Base-by-base conservation (phyloP, 2,888 invertebrate genomes). In the Hetaerina titia region DNA sequence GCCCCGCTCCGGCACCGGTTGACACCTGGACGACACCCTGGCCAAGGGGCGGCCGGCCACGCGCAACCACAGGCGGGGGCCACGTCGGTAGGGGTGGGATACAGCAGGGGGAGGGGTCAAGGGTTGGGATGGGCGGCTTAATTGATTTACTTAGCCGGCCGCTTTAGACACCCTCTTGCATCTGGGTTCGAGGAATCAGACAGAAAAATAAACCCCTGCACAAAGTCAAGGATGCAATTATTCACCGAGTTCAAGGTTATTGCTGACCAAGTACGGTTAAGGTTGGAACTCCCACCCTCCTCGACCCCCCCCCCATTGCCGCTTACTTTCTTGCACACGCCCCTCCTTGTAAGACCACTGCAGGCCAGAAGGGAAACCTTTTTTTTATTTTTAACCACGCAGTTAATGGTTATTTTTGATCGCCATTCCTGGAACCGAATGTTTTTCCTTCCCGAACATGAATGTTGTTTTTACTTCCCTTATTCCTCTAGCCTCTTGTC, bases 201-300 rank as follows among this genome's bases (percentile, higher is more conserved):
- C 81, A 31, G 13, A 81, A 81, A 81, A 25, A 11, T 31, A 15
- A 31, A 7, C 81, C 13, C 81, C 15, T 81, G 81, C 25, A 81
- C 81, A 81, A 81, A 81, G 81, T 81, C 81, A 81, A 81, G 81
- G 81, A 81, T 25, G 81, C 81, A 81, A 81, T 81, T 81, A 81
- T 31, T 81, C 81, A 31, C 31, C 13, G 25, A 25, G 81, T 22
- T 81, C 81, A 81, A 81, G 81, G 81, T n/a, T 81, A 31, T 6
- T 31, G 81, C 25, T 13, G 31, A 13, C 81, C 81, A 15, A 81
- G 31, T 81, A 31, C 81, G 81, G 81, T 81, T 81, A 25, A n/a
- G 13, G 15, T 25, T 6, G 13, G 25, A 2, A 11, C 81, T 31
- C 31, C 81, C 2, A 81, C 11, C 31, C 13, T 15, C 11, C 81